Conservation (phyloP, 2,113 vertebrate species). For the Xenopus borealis region DNA sequence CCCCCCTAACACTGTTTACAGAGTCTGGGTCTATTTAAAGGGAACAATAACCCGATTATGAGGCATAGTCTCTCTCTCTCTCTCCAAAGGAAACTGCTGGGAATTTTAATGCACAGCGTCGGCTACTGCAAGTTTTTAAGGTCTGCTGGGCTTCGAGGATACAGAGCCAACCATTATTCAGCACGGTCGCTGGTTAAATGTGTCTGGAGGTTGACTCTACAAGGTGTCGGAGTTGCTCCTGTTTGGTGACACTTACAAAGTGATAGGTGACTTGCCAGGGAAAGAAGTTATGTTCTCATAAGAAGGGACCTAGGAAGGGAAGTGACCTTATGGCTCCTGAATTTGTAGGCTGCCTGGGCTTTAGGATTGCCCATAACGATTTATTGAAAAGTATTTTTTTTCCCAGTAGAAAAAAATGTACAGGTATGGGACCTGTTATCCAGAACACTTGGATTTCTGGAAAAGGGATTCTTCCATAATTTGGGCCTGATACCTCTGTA, state of each 20-base stretch:
- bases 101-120: constrained; percentile 32
- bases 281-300: constrained; percentile 17
- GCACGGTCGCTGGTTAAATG: neutral
- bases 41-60: constrained; percentile 68
- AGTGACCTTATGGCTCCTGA: constrained; percentile 18
- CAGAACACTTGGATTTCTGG: too few relatives aligned
- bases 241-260: neutral
- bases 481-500: too few relatives aligned
- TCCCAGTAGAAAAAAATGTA: too few relatives aligned
- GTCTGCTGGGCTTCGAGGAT: constrained; percentile 3
- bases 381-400: too few relatives aligned
- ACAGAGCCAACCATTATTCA: neutral
- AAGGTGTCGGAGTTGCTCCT: neutral
- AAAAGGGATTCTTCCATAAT: too few relatives aligned
- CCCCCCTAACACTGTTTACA: constrained; percentile 54
- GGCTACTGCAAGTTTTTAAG: constrained; percentile 49
- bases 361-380: too few relatives aligned
- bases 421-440: too few relatives aligned
- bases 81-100: constrained; percentile 3
- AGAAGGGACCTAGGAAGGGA: constrained; percentile 12
- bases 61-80: constrained; percentile 49
- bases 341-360: too few relatives aligned
- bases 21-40: constrained; percentile 66
- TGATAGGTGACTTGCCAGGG: neutral
- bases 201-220: neutral